Percentiles rank a stretch among this genome's conserved stretches.
Conservation (phyloP, 92 coral and sea anemone species). For the Epizoanthus ramosus region DNA sequence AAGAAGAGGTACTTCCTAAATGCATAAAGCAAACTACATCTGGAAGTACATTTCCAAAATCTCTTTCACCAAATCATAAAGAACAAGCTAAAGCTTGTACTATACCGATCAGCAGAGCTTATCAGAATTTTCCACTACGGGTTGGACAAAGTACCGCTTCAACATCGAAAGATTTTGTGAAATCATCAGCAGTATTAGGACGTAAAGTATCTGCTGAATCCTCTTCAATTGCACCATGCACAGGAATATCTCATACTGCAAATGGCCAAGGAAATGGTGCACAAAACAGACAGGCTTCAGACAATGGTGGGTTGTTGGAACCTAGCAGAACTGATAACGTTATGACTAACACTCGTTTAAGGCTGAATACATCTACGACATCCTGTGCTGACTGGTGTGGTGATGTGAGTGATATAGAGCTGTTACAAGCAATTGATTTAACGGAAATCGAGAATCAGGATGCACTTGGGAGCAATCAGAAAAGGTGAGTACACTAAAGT, state of each 20-base stretch:
- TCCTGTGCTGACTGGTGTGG: constrained; percentile 61
- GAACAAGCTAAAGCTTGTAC: background rate
- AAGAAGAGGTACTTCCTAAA: constrained; percentile 47
- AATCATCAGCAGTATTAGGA: constrained; percentile 35
- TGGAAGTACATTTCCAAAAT: background rate
- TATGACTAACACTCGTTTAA: background rate
- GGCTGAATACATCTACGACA: constrained; percentile 13
- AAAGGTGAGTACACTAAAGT: constrained; percentile 26
- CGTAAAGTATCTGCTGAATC: background rate
- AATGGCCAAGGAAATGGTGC: background rate
- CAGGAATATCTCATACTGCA: background rate
- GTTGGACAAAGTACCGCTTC: background rate
- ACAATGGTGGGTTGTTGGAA: background rate
- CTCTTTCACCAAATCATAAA: background rate
- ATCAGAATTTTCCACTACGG: constrained; percentile 31
- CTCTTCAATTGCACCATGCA: background rate
- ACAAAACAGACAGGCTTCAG: background rate
- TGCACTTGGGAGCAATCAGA: background rate
- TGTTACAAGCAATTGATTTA: constrained; percentile 59
- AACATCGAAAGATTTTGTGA: constrained; percentile 33
- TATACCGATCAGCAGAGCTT: constrained; percentile 9
- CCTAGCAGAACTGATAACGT: background rate
- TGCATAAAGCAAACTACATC: constrained; percentile 8
- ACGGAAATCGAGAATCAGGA: constrained; percentile 37
- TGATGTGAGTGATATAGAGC: constrained; percentile 73